These are phyloP conservation scores for Cataglyphis livida DNA, from an alignment of 2,888 invertebrate genomes.

Conservation along the genomic window DNA sequence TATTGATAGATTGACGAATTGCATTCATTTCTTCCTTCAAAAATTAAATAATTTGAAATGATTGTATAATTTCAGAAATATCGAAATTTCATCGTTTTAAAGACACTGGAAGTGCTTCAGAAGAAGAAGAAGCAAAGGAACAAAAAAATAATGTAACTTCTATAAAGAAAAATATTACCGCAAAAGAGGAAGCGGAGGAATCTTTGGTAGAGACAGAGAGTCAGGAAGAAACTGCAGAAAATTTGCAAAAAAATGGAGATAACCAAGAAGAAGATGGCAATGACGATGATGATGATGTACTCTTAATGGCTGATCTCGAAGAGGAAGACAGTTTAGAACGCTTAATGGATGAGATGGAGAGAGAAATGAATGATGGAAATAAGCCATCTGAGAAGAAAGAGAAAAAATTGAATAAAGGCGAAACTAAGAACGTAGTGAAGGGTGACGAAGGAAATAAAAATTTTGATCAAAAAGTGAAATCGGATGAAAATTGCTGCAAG, in stretches of 20 bases:
- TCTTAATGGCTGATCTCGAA: constrained; percentile 84
- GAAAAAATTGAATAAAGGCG: constrained; percentile 61
- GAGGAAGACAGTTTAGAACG: constrained; percentile 86
- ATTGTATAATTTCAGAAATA: constrained; percentile 71
- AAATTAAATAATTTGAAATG: not conserved
- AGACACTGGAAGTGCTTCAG: constrained; percentile 85
- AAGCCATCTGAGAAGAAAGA: constrained; percentile 72
- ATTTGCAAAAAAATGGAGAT: constrained; percentile 76
- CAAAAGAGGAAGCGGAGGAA: constrained; percentile 57
- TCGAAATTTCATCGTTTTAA: constrained; percentile 87
- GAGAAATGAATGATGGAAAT: constrained; percentile 83
- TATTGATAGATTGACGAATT: not conserved
- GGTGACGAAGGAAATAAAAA: constrained; percentile 62
- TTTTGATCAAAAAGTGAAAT: constrained; percentile 65
- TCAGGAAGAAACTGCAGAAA: constrained; percentile 55
- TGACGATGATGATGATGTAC: constrained; percentile 82
- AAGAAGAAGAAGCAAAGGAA: constrained; percentile 79
- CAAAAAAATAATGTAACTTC: constrained; percentile 59
- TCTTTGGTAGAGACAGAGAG: constrained; percentile 42
- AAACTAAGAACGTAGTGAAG: constrained; percentile 72
- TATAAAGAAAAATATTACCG: constrained; percentile 40
- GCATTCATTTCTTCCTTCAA: not conserved
- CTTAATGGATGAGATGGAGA: constrained; percentile 87
- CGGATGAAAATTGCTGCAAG: constrained; percentile 60
- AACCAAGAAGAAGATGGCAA: constrained; percentile 70